Percentiles rank a stretch among this genome's conserved stretches.
phyloP scores from a whole-genome alignment of 2,797 vertebrate species.

The Sebastes itinus region DNA sequence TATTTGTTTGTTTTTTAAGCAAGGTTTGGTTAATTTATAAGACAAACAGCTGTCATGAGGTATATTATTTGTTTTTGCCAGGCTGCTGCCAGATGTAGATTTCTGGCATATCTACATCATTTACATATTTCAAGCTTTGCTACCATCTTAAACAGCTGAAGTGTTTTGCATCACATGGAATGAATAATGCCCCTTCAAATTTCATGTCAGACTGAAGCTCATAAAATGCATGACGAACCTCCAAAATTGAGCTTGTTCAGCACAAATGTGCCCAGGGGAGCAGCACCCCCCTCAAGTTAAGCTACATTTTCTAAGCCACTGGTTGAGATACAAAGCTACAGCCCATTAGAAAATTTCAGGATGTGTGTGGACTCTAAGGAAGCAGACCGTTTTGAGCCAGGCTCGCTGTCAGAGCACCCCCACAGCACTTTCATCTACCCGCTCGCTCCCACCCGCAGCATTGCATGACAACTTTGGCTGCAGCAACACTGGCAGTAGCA shows the following conservation, averaged over 20 bases:
- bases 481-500: conserved; percentile 64
- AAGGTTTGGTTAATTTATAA: conserved; percentile 13
- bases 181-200: conserved; percentile 68
- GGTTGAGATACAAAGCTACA: conserved; percentile 61
- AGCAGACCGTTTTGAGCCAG: conserved; percentile 47
- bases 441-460: conserved; percentile 63
- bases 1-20: conserved; percentile 5
- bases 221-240: conserved; percentile 66
- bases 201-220: conserved; percentile 54
- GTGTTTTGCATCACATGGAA: conserved; percentile 60
- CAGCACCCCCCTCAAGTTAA: conserved; percentile 59
- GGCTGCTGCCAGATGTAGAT: conserved; percentile 48
- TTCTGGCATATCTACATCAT: conserved; percentile 52
- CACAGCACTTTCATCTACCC: conserved; percentile 67
- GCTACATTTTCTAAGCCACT: conserved; percentile 67
- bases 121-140: conserved; percentile 65
- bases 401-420: conserved; percentile 63
- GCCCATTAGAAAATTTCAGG: conserved; percentile 63
- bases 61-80: conserved; percentile 51
- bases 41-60: conserved; percentile 36
- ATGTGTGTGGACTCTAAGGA: conserved; percentile 60
- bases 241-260: conserved; percentile 68
- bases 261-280: conserved; percentile 66
- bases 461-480: conserved; percentile 72
- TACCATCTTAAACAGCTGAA: conserved; percentile 60